A percentile compares a stretch with the other conserved stretches of the same genome.
Conservation (phyloP, 2,113 vertebrate genomes). For the Pseudorectes ferrugineus region DNA sequence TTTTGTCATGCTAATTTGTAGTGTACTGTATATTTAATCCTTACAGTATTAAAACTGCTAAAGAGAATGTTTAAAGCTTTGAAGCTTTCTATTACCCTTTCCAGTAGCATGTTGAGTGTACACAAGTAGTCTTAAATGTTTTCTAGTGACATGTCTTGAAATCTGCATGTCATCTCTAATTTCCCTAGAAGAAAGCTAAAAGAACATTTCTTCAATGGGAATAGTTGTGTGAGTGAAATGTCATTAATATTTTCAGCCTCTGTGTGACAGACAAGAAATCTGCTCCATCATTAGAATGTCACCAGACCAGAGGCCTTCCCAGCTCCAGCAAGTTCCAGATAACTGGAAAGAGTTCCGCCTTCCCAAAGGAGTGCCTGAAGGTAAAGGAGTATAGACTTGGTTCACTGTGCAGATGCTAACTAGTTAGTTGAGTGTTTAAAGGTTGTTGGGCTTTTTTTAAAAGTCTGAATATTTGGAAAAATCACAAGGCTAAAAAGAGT, state of each 20-base stretch:
- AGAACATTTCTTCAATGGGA: not conserved
- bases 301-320: conserved; percentile 11
- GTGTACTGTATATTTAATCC: not conserved
- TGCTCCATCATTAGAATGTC: conserved; percentile 72
- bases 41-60: not conserved
- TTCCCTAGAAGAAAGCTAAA: not conserved
- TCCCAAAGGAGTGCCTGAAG: conserved; percentile 60
- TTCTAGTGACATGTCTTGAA: not conserved
- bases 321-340: not conserved
- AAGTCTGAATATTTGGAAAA: not conserved
- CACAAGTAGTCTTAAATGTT: not conserved
- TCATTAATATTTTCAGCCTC: conserved; percentile 50
- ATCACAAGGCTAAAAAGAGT: not conserved
- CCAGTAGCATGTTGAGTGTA: not conserved
- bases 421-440: not conserved
- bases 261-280: conserved; percentile 10
- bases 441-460: not conserved
- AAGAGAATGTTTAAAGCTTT: not conserved
- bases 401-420: not conserved
- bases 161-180: not conserved
- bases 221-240: not conserved
- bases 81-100: not conserved
- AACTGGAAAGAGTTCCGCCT: not conserved
- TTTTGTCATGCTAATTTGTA: not conserved
- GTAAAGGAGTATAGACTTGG: not conserved